These are phyloP conservation scores for Spea multiplicata DNA, from an alignment of 2,113 vertebrate species.

Conservation along the genomic window DNA sequence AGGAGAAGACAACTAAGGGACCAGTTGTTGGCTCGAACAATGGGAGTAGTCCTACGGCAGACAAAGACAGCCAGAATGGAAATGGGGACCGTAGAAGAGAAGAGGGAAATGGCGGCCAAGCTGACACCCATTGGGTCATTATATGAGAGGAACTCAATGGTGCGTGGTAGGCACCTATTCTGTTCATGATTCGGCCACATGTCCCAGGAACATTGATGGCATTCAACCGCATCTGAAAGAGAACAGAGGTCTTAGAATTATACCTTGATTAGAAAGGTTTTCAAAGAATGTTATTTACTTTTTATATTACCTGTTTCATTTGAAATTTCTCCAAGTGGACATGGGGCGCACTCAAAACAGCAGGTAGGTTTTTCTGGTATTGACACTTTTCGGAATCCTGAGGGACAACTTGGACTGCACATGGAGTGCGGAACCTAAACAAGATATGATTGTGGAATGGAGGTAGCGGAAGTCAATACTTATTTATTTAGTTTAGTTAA, in stretches of 20 bases:
- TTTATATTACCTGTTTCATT: constrained; percentile 1
- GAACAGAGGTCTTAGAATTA: neutral
- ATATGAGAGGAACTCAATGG: constrained; percentile 48
- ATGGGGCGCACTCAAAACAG: constrained; percentile 8
- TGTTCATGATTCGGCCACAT: constrained; percentile 51
- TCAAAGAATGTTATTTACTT: neutral
- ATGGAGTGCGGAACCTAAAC: neutral
- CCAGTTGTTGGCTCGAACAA: constrained; percentile 49
- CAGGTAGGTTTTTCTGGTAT: neutral
- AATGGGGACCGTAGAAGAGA: constrained; percentile 14
- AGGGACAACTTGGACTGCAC: constrained; percentile 1
- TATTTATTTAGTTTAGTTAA: neutral
- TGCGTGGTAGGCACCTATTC: constrained; percentile 50
- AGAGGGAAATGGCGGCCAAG: neutral
- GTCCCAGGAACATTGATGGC: constrained; percentile 53
- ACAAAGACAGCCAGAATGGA: neutral
- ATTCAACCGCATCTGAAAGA: constrained; percentile 52
- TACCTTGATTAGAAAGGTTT: no score
- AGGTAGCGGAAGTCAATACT: neutral
- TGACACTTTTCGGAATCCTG: constrained; percentile 3
- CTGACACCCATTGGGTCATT: constrained; percentile 1
- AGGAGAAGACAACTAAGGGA: constrained; percentile 54
- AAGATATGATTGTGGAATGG: neutral
- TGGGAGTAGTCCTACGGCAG: constrained; percentile 42
- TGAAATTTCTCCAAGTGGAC: constrained; percentile 15